A percentile compares a stretch with the other conserved stretches of the same genome.
phyloP scores from a whole-genome alignment of 1,140 invertebrate species.

The Ceratosolen fusciceps region DNA sequence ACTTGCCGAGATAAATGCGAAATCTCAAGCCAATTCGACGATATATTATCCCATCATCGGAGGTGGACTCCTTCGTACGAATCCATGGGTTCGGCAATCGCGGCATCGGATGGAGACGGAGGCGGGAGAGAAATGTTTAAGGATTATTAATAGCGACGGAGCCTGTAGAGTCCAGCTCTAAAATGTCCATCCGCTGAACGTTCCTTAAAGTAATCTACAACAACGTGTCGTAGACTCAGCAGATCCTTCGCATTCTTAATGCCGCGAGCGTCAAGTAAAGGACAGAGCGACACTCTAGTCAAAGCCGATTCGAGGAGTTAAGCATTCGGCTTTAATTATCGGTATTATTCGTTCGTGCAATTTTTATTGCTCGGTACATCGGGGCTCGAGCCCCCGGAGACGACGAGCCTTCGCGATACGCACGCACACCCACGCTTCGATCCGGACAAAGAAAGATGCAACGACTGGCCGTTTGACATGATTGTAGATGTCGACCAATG shows the following conservation, averaged over 20 bases:
- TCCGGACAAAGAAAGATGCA: slow-evolving; percentile 24
- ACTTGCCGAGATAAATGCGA: slow-evolving; percentile 21
- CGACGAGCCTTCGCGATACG: background rate
- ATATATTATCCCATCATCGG: slow-evolving; percentile 32
- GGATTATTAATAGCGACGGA: background rate
- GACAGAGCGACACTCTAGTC: too few species aligned
- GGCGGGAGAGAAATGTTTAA: background rate
- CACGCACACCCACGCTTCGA: slow-evolving; percentile 11
- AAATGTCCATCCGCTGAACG: too few species aligned
- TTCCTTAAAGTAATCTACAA: background rate
- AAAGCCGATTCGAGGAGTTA: too few species aligned
- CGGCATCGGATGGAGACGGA: too few species aligned
- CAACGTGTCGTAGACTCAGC: background rate
- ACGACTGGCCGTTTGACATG: slow-evolving; percentile 37
- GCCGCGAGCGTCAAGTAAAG: too few species aligned
- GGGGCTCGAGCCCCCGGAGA: background rate
- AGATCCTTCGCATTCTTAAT: too few species aligned
- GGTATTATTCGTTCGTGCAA: background rate
- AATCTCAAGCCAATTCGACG: slow-evolving; percentile 35
- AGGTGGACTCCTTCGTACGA: too few species aligned
- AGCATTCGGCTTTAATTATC: background rate
- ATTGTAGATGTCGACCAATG: slow-evolving; percentile 65
- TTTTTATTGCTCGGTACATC: background rate
- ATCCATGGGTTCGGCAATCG: too few species aligned
- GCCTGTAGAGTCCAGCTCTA: background rate